A percentile compares a stretch with the other conserved stretches of the same genome.
Evolutionary conservation across 2,888 invertebrate genomes (phyloP).

Genomic region (Leptodirus hochenwartii): DNA sequence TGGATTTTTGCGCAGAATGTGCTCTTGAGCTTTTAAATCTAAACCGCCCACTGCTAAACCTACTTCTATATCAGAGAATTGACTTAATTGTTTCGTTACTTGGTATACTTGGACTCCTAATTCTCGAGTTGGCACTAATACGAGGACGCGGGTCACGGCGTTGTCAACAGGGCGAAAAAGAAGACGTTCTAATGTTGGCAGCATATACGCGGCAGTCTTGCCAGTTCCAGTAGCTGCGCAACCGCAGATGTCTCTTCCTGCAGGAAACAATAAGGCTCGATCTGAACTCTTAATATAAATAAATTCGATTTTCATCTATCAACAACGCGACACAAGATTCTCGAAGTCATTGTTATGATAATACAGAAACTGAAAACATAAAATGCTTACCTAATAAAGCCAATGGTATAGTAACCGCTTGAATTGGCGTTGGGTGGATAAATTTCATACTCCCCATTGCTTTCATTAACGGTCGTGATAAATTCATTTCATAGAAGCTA

Average conservation of each 20-base stretch:
- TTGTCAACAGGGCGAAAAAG: constrained; percentile 63
- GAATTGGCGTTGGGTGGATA: constrained; percentile 91
- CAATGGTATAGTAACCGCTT: constrained; percentile 86
- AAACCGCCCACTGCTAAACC: constrained; percentile 77
- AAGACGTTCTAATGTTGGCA: constrained; percentile 88
- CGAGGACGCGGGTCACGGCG: constrained; percentile 65
- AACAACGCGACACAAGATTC: constrained; percentile 2
- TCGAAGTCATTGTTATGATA: background rate
- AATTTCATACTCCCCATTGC: constrained; percentile 78
- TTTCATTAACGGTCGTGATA: constrained; percentile 84
- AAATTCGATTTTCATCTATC: constrained; percentile 4
- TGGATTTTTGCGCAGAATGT: constrained; percentile 70
- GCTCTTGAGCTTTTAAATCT: constrained; percentile 60
- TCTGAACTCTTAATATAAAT: constrained; percentile 1
- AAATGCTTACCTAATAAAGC: constrained; percentile 48
- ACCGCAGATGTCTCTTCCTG: constrained; percentile 89
- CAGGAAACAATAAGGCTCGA: constrained; percentile 7
- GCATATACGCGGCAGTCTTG: constrained; percentile 97
- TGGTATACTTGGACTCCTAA: constrained; percentile 95
- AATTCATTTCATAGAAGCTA: constrained; percentile 86
- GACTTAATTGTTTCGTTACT: constrained; percentile 77
- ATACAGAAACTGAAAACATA: constrained; percentile 1
- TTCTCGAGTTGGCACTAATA: constrained; percentile 93
- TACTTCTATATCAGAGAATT: constrained; percentile 66
- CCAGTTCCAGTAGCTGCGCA: constrained; percentile 98